phyloP scores from a whole-genome alignment of 2,113 vertebrate species.

The Butorides virescens region DNA sequence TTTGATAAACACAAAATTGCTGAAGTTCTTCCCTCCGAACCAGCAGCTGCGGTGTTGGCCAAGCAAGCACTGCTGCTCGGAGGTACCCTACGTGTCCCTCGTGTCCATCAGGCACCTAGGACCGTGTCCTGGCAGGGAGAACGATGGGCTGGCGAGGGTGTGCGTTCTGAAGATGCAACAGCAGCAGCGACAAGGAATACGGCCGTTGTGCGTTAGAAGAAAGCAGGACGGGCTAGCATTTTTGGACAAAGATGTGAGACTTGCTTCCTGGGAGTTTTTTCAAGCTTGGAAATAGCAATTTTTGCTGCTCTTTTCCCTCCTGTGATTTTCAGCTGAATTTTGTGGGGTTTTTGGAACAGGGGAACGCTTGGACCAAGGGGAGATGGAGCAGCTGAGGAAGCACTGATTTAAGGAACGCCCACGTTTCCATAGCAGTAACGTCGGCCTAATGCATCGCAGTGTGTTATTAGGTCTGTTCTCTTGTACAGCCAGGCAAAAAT shows the following conservation, averaged over 20 bases:
- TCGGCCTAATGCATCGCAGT: not conserved
- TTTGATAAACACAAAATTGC: slow-evolving; percentile 30
- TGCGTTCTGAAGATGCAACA: not conserved
- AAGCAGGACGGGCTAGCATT: not conserved
- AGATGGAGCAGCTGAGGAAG: not conserved
- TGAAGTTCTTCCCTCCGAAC: not conserved
- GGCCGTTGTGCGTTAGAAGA: not conserved
- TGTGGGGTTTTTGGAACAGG: not conserved
- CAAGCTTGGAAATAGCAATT: not conserved
- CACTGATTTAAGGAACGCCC: not conserved
- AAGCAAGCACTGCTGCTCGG: not conserved
- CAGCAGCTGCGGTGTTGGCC: not conserved
- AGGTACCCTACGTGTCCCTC: slow-evolving; percentile 9
- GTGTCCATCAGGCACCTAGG: not conserved
- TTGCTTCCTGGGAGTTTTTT: not conserved
- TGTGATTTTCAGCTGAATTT: not conserved
- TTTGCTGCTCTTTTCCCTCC: not conserved
- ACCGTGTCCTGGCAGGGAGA: too few species aligned
- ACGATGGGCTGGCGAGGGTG: not conserved
- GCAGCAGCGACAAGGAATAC: not conserved
- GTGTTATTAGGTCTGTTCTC: not conserved
- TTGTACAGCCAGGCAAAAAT: not conserved
- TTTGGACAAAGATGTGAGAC: not conserved
- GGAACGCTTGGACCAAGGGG: not conserved
- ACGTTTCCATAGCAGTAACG: not conserved